Evolutionary conservation across 2,888 invertebrate species (phyloP).

Genomic region (Hypomecis punctinalis): DNA sequence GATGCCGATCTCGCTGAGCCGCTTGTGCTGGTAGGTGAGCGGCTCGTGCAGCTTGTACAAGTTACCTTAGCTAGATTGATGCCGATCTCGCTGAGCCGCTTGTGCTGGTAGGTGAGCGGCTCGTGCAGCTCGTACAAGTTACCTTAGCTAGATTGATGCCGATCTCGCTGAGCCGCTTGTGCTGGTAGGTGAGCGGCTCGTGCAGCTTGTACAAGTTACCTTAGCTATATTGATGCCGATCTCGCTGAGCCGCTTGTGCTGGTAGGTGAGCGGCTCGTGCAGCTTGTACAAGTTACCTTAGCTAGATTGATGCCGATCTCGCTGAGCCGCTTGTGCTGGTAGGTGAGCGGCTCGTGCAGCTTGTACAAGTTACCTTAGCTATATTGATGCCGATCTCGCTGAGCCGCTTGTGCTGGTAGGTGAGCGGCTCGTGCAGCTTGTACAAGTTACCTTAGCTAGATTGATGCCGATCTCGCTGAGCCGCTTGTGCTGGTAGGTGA

Average conservation of each 20-base stretch:
- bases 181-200: conserved; percentile 87
- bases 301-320: conserved; percentile 76
- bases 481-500: too few relatives aligned
- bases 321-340: conserved; percentile 86
- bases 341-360: conserved; percentile 88
- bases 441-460: too few relatives aligned
- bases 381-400: conserved; percentile 75
- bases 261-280: conserved; percentile 87
- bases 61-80: conserved; percentile 69
- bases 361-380: conserved; percentile 57
- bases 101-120: conserved; percentile 87
- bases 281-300: conserved; percentile 81
- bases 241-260: conserved; percentile 86
- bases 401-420: conserved; percentile 94
- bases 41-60: conserved; percentile 87
- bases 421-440: neutral
- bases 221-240: conserved; percentile 74
- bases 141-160: conserved; percentile 73
- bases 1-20: conserved; percentile 84
- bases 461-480: too few relatives aligned
- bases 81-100: conserved; percentile 85
- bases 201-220: conserved; percentile 85
- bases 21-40: conserved; percentile 87
- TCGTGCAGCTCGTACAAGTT: conserved; percentile 86
- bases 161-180: conserved; percentile 86